Evolutionary conservation across 2,797 vertebrate genomes (phyloP).

Genomic region (Chlorospingus flavigularis): DNA sequence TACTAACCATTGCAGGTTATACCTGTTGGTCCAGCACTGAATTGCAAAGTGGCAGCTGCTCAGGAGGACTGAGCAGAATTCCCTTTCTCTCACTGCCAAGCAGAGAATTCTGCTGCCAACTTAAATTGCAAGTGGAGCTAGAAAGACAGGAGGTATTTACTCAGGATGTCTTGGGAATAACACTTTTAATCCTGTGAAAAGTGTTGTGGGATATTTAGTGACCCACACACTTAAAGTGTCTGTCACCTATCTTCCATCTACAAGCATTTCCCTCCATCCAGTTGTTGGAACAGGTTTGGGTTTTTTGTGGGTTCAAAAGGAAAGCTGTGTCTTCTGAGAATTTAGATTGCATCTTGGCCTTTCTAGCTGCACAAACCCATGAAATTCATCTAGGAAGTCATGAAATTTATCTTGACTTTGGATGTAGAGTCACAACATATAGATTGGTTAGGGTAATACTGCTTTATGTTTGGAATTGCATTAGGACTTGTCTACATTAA

Average conservation of each 20-base stretch:
- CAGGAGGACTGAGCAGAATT: background rate
- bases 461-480: background rate
- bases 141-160: background rate
- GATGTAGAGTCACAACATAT: background rate
- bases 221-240: background rate
- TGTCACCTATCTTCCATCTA: background rate
- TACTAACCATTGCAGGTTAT: background rate
- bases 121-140: background rate
- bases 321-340: background rate
- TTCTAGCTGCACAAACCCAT: background rate
- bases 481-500: background rate
- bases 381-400: background rate
- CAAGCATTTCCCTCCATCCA: background rate
- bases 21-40: background rate
- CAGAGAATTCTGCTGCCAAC: background rate
- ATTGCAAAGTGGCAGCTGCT: background rate
- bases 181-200: slow-evolving; percentile 2
- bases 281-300: background rate
- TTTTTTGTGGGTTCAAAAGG: background rate
- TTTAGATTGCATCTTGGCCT: background rate
- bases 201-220: background rate
- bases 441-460: background rate
- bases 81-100: background rate
- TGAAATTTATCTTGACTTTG: background rate
- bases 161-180: background rate